Percentiles rank a stretch among this genome's conserved stretches.
These are phyloP conservation scores for Lobophora halterata DNA, from an alignment of 2,888 invertebrate species.

Conservation along the genomic window DNA sequence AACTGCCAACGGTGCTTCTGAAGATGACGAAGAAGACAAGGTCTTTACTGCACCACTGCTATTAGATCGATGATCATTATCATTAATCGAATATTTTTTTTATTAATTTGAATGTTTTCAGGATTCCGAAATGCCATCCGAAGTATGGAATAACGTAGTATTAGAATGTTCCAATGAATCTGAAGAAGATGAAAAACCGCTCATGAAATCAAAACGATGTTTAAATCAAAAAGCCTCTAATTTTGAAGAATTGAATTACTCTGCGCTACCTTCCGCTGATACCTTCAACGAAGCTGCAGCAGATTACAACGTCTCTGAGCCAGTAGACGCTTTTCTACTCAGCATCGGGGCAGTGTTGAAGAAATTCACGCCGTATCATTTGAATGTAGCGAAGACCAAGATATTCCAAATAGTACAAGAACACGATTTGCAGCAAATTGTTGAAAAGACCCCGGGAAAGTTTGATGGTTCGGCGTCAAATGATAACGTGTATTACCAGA, in stretches of 20 bases:
- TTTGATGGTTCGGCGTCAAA: conserved; percentile 42
- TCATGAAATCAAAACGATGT: conserved; percentile 27
- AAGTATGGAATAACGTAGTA: conserved; percentile 24
- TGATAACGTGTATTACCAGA: conserved; percentile 32
- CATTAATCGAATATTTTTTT: no score
- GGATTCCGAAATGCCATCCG: conserved; percentile 16
- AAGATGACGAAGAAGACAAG: conserved; percentile 40
- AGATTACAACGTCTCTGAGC: conserved; percentile 58
- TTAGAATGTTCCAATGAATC: conserved; percentile 40
- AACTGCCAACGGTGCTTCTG: conserved; percentile 34
- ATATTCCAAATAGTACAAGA: conserved; percentile 73
- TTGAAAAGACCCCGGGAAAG: conserved; percentile 47
- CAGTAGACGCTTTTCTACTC: conserved; percentile 65
- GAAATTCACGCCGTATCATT: conserved; percentile 66
- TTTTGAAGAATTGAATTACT: conserved; percentile 31
- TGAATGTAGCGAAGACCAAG: conserved; percentile 71
- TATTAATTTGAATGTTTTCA: no score
- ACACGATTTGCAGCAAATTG: conserved; percentile 70
- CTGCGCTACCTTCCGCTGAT: conserved; percentile 32
- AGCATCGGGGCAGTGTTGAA: conserved; percentile 69
- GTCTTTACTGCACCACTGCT: no score
- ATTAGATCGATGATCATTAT: no score
- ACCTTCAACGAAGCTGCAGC: conserved; percentile 37
- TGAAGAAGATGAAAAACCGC: conserved; percentile 39
- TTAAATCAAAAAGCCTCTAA: conserved; percentile 37